A percentile compares a stretch with the other conserved stretches of the same genome.
Evolutionary conservation across 2,888 invertebrate genomes (phyloP).

Genomic region (Athripsodes cinereus): DNA sequence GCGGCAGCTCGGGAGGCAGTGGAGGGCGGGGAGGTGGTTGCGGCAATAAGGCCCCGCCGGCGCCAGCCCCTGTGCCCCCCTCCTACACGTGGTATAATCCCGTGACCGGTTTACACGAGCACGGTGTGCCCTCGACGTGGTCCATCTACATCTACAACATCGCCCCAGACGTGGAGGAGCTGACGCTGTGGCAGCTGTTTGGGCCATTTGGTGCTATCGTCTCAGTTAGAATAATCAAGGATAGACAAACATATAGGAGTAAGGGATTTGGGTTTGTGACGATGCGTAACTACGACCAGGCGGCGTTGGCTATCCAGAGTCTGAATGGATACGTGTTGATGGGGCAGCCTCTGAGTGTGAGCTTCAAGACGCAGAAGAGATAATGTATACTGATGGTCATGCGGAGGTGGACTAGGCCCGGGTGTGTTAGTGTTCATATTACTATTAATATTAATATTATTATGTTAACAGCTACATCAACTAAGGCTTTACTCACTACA

Average conservation of each 20-base stretch:
- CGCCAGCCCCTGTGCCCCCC: slow-evolving; percentile 32
- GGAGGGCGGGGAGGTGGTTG: slow-evolving; percentile 11
- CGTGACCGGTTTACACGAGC: slow-evolving; percentile 47
- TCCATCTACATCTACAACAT: slow-evolving; percentile 52
- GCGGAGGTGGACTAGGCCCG: slow-evolving; percentile 7
- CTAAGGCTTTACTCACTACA: slow-evolving; percentile 17
- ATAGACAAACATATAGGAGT: slow-evolving; percentile 50
- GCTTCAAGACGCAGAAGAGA: slow-evolving; percentile 53
- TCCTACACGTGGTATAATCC: slow-evolving; percentile 47
- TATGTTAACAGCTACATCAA: not conserved
- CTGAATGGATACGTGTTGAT: slow-evolving; percentile 47
- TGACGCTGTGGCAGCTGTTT: slow-evolving; percentile 50
- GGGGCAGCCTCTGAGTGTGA: slow-evolving; percentile 48
- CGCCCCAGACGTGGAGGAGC: slow-evolving; percentile 48
- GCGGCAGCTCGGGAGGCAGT: slow-evolving; percentile 29
- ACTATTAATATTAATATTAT: not conserved
- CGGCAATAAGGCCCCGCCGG: slow-evolving; percentile 32
- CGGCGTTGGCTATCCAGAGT: slow-evolving; percentile 51
- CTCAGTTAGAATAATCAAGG: slow-evolving; percentile 51
- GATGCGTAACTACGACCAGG: slow-evolving; percentile 52
- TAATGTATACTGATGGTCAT: slow-evolving; percentile 36
- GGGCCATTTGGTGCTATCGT: slow-evolving; percentile 54
- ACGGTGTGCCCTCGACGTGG: slow-evolving; percentile 49
- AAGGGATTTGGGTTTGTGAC: slow-evolving; percentile 53
- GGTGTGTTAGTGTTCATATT: slow-evolving; percentile 13